phyloP scores from a whole-genome alignment of 2,888 invertebrate species.

The Odontocolon sp. region DNA sequence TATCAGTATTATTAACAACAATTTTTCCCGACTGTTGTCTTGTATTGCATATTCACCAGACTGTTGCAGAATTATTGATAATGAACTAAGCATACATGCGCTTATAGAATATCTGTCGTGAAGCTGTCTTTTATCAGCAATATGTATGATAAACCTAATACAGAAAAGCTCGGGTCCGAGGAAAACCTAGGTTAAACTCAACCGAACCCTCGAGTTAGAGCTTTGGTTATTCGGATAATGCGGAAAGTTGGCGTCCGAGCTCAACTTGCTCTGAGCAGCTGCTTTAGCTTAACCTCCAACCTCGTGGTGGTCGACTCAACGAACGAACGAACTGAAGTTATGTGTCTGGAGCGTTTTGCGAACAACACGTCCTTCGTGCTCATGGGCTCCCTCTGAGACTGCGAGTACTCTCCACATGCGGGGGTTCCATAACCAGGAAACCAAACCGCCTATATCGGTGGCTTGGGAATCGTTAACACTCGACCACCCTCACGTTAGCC shows the following conservation, averaged over 20 bases:
- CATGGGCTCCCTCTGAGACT: background rate
- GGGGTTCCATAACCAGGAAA: constrained; percentile 1
- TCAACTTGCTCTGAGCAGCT: constrained; percentile 48
- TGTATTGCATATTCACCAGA: too few species aligned
- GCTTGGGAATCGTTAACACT: constrained; percentile 49
- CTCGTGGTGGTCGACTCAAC: constrained; percentile 47
- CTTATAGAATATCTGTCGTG: too few species aligned
- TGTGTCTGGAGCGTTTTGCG: constrained; percentile 70
- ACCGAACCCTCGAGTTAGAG: constrained; percentile 4
- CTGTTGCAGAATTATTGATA: too few species aligned
- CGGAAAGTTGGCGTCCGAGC: constrained; percentile 68
- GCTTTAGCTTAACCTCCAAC: constrained; percentile 65
- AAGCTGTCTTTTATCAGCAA: too few species aligned
- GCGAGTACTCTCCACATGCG: constrained; percentile 7
- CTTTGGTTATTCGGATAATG: constrained; percentile 67
- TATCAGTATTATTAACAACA: too few species aligned
- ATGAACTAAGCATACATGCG: too few species aligned
- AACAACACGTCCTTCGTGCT: constrained; percentile 57
- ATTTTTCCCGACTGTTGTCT: too few species aligned
- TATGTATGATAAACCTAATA: background rate
- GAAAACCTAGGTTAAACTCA: constrained; percentile 7
- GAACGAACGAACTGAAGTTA: constrained; percentile 69
- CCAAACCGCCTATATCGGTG: constrained; percentile 48
- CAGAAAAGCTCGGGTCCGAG: background rate
- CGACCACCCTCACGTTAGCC: constrained; percentile 17